phyloP scores from a whole-genome alignment of 2,888 invertebrate genomes.

The Agriotes lineatus region DNA sequence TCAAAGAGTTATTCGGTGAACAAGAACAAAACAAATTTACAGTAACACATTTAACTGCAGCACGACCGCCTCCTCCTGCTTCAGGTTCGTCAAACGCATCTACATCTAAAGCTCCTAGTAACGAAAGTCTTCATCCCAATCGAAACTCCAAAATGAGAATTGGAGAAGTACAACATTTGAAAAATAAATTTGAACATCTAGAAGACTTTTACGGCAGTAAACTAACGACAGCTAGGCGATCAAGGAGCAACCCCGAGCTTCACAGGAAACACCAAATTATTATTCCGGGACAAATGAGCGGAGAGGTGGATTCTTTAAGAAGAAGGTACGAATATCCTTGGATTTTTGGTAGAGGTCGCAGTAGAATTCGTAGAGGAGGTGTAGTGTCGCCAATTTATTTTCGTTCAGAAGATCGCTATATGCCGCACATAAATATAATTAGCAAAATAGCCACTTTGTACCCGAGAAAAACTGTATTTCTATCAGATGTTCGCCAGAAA shows the following conservation, averaged over 20 bases:
- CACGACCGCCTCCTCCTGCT: conserved; percentile 10
- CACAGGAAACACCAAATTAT: conserved; percentile 69
- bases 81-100: neutral
- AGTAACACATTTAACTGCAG: conserved; percentile 50
- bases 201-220: conserved; percentile 66
- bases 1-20: conserved; percentile 88
- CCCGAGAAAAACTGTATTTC: conserved; percentile 57
- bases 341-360: conserved; percentile 66
- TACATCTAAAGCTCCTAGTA: conserved; percentile 18
- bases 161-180: conserved; percentile 84
- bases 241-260: conserved; percentile 85
- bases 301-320: conserved; percentile 73
- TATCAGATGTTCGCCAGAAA: conserved; percentile 47
- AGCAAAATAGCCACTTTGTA: conserved; percentile 80
- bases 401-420: conserved; percentile 78
- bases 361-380: conserved; percentile 66
- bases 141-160: conserved; percentile 58
- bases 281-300: conserved; percentile 65
- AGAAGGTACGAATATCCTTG: conserved; percentile 72
- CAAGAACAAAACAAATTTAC: conserved; percentile 71
- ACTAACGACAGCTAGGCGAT: conserved; percentile 67
- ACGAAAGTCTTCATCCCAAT: neutral
- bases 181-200: conserved; percentile 81
- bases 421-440: conserved; percentile 93
- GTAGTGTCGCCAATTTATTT: conserved; percentile 75